Evolutionary conservation across 1,140 invertebrate genomes (phyloP).

Genomic region (Bradynema listronoti): DNA sequence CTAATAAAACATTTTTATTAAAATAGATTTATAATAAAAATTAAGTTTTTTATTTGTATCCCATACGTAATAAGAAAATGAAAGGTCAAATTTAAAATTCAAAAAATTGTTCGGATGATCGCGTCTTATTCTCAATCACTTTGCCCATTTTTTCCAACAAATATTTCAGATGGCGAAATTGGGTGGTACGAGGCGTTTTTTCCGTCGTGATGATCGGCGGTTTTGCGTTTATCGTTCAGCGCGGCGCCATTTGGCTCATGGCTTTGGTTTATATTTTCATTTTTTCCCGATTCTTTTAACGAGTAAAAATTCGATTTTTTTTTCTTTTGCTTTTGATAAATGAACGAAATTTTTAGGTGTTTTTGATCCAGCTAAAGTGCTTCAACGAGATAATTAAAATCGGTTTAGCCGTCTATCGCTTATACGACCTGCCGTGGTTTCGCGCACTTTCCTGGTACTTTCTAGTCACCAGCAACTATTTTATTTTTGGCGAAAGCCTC

Average conservation of each 20-base stretch:
- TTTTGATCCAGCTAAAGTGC: slow-evolving; percentile 96
- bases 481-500: slow-evolving; percentile 94
- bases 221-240: slow-evolving; percentile 89
- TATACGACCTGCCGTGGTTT: slow-evolving; percentile 97
- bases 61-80: no score
- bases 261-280: slow-evolving; percentile 69
- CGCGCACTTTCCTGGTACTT: slow-evolving; percentile 98
- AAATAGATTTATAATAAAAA: no score
- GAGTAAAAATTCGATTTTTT: no score
- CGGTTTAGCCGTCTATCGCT: slow-evolving; percentile 92
- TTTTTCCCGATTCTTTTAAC: slow-evolving; percentile 6
- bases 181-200: slow-evolving; percentile 91
- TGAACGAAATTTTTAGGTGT: slow-evolving; percentile 67
- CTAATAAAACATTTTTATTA: no score
- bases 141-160: no score
- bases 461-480: slow-evolving; percentile 93
- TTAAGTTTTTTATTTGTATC: no score
- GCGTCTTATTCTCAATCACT: no score
- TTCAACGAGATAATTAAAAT: slow-evolving; percentile 99
- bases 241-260: slow-evolving; percentile 89
- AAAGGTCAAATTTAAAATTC: no score
- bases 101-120: no score
- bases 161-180: slow-evolving; percentile 82
- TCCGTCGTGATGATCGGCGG: slow-evolving; percentile 89
- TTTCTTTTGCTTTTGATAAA: no score